A percentile compares a stretch with the other conserved stretches of the same genome.
These are phyloP conservation scores for Arrhamphus sclerolepis DNA, from an alignment of 2,797 vertebrate species.

Conservation along the genomic window DNA sequence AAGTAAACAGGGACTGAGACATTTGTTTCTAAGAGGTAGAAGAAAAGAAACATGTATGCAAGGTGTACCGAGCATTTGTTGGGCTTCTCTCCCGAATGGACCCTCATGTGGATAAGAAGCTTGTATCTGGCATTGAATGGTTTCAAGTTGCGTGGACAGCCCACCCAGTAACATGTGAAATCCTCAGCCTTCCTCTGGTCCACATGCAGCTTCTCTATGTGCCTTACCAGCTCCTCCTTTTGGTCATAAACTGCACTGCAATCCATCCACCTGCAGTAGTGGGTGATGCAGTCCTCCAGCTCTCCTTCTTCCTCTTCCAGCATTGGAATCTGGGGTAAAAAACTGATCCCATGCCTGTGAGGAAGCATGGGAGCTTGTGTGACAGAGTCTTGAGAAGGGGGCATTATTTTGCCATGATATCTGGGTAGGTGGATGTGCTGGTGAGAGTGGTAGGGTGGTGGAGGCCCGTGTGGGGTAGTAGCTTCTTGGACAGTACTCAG, in stretches of 20 bases:
- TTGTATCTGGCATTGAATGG: slow-evolving; percentile 98
- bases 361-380: slow-evolving; percentile 32
- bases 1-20: background rate
- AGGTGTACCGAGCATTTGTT: slow-evolving; percentile 93
- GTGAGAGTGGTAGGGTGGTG: slow-evolving; percentile 91
- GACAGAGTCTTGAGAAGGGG: slow-evolving; percentile 36
- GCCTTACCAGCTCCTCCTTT: slow-evolving; percentile 92
- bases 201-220: slow-evolving; percentile 95
- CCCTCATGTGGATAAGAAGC: slow-evolving; percentile 97
- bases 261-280: slow-evolving; percentile 90
- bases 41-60: slow-evolving; percentile 14
- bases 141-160: slow-evolving; percentile 91
- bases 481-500: slow-evolving; percentile 56
- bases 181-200: slow-evolving; percentile 96
- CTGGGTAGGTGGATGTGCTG: slow-evolving; percentile 76
- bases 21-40: background rate
- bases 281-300: slow-evolving; percentile 79
- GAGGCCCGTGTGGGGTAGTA: slow-evolving; percentile 82
- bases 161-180: slow-evolving; percentile 95
- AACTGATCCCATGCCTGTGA: slow-evolving; percentile 61
- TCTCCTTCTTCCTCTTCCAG: slow-evolving; percentile 88
- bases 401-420: slow-evolving; percentile 47
- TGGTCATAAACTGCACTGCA: slow-evolving; percentile 87
- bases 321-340: slow-evolving; percentile 70
- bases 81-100: slow-evolving; percentile 98